phyloP scores from a whole-genome alignment of 2,888 invertebrate species.

The Pandemis heparana region DNA sequence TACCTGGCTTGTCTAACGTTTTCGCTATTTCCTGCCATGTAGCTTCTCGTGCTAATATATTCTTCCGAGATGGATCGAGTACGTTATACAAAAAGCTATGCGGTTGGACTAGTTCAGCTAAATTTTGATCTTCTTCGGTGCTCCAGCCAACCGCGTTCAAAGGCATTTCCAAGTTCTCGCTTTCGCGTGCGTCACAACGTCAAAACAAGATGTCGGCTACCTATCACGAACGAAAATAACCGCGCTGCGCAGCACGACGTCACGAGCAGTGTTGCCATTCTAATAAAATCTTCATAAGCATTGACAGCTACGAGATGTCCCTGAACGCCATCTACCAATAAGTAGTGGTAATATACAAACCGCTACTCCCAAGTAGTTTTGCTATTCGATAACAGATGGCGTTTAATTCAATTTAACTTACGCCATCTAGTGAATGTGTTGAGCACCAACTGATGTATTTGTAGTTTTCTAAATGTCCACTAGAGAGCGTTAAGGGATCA shows the following conservation, averaged over 20 bases:
- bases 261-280: slow-evolving; percentile 52
- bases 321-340: slow-evolving; percentile 23
- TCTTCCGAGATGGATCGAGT: slow-evolving; percentile 74
- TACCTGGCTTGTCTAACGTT: slow-evolving; percentile 75
- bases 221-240: slow-evolving; percentile 78
- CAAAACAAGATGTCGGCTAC: slow-evolving; percentile 80
- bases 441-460: not conserved
- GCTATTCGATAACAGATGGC: slow-evolving; percentile 14
- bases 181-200: slow-evolving; percentile 57
- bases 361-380: not conserved
- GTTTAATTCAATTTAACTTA: not conserved
- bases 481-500: slow-evolving; percentile 17
- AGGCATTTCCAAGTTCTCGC: slow-evolving; percentile 68
- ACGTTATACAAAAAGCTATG: slow-evolving; percentile 72
- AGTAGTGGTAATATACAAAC: slow-evolving; percentile 11
- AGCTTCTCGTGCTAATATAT: slow-evolving; percentile 72
- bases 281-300: not conserved
- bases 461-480: slow-evolving; percentile 1
- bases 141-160: slow-evolving; percentile 77
- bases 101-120: slow-evolving; percentile 75
- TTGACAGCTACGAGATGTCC: not conserved
- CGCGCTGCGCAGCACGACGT: slow-evolving; percentile 79
- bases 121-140: slow-evolving; percentile 72
- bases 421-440: slow-evolving; percentile 24
- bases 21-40: slow-evolving; percentile 80